These are phyloP conservation scores for Oxyruncus cristatus DNA, from an alignment of 2,113 vertebrate species.

Conservation along the genomic window DNA sequence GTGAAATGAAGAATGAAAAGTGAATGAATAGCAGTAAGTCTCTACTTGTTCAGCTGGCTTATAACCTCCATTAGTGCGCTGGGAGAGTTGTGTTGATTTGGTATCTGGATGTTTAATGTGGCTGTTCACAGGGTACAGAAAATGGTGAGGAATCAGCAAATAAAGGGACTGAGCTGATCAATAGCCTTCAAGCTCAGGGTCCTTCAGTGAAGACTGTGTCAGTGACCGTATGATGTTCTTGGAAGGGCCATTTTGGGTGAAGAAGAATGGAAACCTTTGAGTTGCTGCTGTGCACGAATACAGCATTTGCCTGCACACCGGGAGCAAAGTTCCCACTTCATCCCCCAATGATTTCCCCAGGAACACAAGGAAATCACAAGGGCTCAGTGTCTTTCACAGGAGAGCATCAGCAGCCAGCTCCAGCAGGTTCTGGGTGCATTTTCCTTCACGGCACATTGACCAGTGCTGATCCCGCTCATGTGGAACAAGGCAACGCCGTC, in stretches of 20 bases:
- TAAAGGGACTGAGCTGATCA: not conserved
- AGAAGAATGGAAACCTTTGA: not conserved
- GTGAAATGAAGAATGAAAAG: not conserved
- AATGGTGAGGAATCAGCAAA: not conserved
- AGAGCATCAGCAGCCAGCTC: not conserved
- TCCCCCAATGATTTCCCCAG: not conserved
- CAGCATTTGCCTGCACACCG: rapidly evolving
- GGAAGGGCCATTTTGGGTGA: not conserved
- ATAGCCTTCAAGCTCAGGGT: not conserved
- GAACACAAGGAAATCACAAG: not conserved
- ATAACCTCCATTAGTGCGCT: not conserved
- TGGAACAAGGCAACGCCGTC: not conserved
- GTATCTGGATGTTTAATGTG: not conserved
- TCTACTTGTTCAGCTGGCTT: not conserved
- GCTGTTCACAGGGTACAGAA: not conserved
- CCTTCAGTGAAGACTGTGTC: not conserved
- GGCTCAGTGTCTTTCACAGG: rapidly evolving
- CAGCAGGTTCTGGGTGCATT: not conserved
- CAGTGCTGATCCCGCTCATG: not conserved
- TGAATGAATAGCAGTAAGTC: not conserved
- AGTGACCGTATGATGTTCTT: not conserved
- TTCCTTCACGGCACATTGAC: not conserved
- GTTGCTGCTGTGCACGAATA: not conserved
- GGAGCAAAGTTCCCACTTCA: not conserved
- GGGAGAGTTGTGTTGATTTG: not conserved